phyloP scores from a whole-genome alignment of 2,113 vertebrate genomes.

The Aplodontia rufa region DNA sequence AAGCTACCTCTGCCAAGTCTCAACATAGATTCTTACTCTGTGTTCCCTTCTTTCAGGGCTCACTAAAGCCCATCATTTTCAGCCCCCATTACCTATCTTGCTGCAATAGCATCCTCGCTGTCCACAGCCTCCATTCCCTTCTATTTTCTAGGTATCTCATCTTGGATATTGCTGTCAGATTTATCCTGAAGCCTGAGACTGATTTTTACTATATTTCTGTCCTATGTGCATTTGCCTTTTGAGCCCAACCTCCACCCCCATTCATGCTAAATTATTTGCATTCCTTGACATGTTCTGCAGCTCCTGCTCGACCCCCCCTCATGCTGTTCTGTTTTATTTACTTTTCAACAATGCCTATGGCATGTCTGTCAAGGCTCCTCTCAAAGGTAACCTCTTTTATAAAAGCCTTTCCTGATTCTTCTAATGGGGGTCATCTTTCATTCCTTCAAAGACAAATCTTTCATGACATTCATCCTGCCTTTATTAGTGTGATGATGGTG shows the following conservation, averaged over 20 bases:
- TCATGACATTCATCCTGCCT: background rate
- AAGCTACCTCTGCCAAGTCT: background rate
- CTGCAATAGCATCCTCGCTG: background rate
- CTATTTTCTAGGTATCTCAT: background rate
- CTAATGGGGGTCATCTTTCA: background rate
- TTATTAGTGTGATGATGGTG: background rate
- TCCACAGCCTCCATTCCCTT: background rate
- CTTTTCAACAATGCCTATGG: background rate
- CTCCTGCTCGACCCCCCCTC: background rate
- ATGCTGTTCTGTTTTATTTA: background rate
- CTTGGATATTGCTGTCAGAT: background rate
- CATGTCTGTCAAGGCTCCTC: background rate
- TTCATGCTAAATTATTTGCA: background rate
- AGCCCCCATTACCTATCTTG: background rate
- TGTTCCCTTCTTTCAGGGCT: background rate
- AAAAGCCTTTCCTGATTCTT: background rate
- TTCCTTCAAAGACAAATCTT: constrained; percentile 28
- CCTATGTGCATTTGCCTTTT: background rate
- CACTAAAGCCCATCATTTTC: background rate
- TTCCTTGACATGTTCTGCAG: background rate
- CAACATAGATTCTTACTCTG: background rate
- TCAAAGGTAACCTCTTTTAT: background rate
- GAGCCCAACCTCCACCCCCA: background rate
- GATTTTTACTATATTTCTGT: background rate
- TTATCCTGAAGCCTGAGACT: background rate